These are phyloP conservation scores for Nycteola revayana DNA, from an alignment of 2,888 invertebrate genomes.

Conservation along the genomic window DNA sequence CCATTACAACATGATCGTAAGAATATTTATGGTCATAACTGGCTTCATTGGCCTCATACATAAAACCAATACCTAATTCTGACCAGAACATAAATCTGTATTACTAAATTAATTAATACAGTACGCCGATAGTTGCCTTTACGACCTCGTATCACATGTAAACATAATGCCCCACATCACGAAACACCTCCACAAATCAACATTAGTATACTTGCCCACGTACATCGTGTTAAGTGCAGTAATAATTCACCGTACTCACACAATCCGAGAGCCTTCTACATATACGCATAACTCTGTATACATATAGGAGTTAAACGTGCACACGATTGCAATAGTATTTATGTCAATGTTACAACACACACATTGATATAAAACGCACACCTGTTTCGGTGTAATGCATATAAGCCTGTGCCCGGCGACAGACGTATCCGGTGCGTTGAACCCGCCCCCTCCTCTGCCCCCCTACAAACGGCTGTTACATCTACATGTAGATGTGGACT, in stretches of 20 bases:
- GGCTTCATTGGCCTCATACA: constrained; percentile 19
- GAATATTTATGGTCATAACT: constrained; percentile 3
- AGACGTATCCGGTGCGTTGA: constrained; percentile 79
- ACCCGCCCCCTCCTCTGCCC: constrained; percentile 52
- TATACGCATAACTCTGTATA: constrained; percentile 24
- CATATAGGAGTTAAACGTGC: constrained; percentile 33
- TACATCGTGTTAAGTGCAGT: constrained; percentile 55
- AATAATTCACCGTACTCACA: constrained; percentile 55
- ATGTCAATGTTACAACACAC: constrained; percentile 76
- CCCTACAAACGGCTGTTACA: constrained; percentile 40
- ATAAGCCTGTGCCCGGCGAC: constrained; percentile 60
- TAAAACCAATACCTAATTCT: constrained; percentile 20
- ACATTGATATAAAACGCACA: constrained; percentile 49
- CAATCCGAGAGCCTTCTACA: constrained; percentile 25
- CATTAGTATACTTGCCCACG: constrained; percentile 50
- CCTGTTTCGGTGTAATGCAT: constrained; percentile 58
- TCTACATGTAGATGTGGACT: constrained; percentile 43
- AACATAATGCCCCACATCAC: constrained; percentile 68
- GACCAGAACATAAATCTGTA: constrained; percentile 42
- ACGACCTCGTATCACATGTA: constrained; percentile 61
- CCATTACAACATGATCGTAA: too few relatives aligned
- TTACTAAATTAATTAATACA: constrained; percentile 44
- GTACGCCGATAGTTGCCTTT: constrained; percentile 39
- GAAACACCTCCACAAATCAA: constrained; percentile 54
- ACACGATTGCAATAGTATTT: constrained; percentile 63